Conservation (phyloP, 2,113 vertebrate species). For the Sinocyclocheilus anshuiensis region DNA sequence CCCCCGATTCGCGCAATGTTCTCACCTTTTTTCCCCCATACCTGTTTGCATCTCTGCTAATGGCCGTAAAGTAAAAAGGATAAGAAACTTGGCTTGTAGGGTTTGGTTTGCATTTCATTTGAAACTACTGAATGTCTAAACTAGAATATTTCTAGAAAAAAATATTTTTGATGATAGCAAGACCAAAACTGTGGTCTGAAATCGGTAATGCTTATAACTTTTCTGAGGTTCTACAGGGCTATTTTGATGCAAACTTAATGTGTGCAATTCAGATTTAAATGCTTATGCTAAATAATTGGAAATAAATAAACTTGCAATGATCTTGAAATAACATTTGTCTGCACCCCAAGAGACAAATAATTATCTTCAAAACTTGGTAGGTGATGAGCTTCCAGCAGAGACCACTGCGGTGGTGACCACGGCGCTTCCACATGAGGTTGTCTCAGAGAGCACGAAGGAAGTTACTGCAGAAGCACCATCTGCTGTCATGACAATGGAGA, state of each 20-base stretch:
- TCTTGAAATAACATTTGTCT: neutral
- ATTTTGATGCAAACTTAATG: neutral
- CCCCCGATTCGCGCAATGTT: too few species aligned
- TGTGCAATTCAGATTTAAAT: neutral
- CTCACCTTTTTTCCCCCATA: too few species aligned
- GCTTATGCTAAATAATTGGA: neutral
- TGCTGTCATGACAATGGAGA: neutral
- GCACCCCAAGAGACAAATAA: neutral
- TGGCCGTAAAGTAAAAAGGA: neutral
- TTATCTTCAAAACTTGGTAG: neutral
- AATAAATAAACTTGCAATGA: neutral
- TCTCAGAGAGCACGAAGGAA: conserved; percentile 16
- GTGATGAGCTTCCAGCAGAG: conserved; percentile 1
- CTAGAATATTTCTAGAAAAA: too few species aligned
- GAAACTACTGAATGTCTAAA: too few species aligned
- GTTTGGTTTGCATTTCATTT: neutral
- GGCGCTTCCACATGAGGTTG: neutral
- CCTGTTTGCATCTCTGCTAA: neutral
- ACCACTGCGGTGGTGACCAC: neutral
- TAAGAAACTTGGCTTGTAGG: neutral
- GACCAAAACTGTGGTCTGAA: too few species aligned
- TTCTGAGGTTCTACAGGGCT: neutral
- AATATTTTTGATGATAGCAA: too few species aligned
- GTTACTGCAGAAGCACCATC: conserved; percentile 21
- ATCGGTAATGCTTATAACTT: neutral